phyloP scores from a whole-genome alignment of 2,797 vertebrate genomes.

The Cirrhinus molitorella region DNA sequence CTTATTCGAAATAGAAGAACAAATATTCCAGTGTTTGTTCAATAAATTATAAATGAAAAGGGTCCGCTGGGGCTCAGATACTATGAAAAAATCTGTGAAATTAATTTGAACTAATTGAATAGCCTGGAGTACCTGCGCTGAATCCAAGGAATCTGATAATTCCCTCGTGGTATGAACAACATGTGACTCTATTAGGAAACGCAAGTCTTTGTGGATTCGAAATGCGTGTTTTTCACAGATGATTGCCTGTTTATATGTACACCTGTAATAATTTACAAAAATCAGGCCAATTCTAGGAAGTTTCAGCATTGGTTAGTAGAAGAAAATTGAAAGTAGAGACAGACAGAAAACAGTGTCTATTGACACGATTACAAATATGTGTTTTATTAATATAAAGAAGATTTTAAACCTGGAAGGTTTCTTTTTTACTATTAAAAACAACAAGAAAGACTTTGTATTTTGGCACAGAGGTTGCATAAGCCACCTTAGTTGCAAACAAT shows the following conservation, averaged over 20 bases:
- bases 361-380: no score
- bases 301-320: background rate
- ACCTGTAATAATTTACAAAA: background rate
- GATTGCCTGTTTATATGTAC: background rate
- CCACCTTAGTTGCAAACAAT: no score
- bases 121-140: conserved; percentile 17
- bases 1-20: conserved; percentile 14
- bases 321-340: background rate
- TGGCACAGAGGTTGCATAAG: background rate
- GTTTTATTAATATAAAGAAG: no score
- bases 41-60: background rate
- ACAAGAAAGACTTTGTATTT: background rate
- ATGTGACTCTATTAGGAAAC: background rate
- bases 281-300: background rate
- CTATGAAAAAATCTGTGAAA: conserved; percentile 24
- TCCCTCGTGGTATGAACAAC: background rate
- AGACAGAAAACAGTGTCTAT: background rate
- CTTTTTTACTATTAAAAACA: no score
- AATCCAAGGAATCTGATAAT: background rate
- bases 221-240: background rate
- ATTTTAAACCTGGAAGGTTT: no score
- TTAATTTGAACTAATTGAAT: conserved; percentile 40
- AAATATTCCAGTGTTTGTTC: conserved; percentile 42
- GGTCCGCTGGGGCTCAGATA: conserved; percentile 9
- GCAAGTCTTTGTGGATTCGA: background rate